These are phyloP conservation scores for Chaetorhynchus papuensis DNA, from an alignment of 2,113 vertebrate species.

Conservation along the genomic window DNA sequence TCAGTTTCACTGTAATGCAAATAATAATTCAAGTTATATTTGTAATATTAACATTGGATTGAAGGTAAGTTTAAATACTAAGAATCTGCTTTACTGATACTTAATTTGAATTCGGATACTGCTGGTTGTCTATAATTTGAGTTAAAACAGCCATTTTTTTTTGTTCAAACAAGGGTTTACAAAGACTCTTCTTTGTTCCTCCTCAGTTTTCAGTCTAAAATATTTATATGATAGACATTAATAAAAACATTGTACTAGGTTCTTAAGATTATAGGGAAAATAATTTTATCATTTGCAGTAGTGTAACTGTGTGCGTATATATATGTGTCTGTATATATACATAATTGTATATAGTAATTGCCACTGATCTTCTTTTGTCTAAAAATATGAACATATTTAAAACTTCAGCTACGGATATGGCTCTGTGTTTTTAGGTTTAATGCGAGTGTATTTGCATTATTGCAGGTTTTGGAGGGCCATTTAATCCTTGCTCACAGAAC, in stretches of 20 bases:
- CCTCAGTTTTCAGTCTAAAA: not conserved
- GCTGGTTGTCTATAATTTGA: not conserved
- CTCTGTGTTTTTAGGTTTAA: not conserved
- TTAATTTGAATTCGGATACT: not conserved
- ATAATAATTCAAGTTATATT: not conserved
- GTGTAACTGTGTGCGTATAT: not conserved
- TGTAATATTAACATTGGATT: not conserved
- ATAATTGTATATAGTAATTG: not conserved
- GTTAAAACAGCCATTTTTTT: not conserved
- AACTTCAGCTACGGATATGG: not conserved
- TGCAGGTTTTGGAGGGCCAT: not conserved
- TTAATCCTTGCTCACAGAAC: not conserved
- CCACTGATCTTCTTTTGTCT: not conserved
- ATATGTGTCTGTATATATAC: not conserved
- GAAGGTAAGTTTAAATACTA: not conserved
- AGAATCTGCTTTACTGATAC: not conserved
- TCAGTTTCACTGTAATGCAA: not conserved
- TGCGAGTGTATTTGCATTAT: not conserved
- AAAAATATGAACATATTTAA: not conserved
- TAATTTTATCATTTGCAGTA: not conserved
- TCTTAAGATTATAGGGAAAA: not conserved
- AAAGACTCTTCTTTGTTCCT: not conserved
- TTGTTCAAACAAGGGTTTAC: not conserved
- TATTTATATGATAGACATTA: not conserved
- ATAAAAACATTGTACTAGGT: not conserved